These are phyloP conservation scores for Lacanobia oleracea DNA, from an alignment of 2,888 invertebrate species.

Conservation along the genomic window DNA sequence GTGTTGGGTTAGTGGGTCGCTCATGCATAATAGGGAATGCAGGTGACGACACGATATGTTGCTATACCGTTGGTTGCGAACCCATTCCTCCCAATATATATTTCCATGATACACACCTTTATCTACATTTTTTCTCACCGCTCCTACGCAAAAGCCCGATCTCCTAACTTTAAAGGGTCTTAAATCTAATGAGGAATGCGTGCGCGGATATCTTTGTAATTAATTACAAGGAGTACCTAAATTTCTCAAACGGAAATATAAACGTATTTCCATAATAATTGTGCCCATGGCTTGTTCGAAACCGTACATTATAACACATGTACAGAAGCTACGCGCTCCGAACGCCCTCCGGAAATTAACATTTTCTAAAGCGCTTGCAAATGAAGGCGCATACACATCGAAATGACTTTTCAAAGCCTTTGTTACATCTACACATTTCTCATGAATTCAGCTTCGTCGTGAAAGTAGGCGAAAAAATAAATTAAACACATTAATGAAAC, in stretches of 20 bases:
- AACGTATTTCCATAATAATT: constrained; percentile 60
- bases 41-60: constrained; percentile 27
- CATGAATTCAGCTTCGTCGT: constrained; percentile 66
- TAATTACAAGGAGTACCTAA: constrained; percentile 42
- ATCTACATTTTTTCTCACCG: constrained; percentile 9
- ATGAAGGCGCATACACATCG: constrained; percentile 79
- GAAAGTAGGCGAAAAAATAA: constrained; percentile 67
- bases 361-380: constrained; percentile 83
- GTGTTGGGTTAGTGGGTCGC: constrained; percentile 50
- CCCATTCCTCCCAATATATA: constrained; percentile 11
- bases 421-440: constrained; percentile 73
- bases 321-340: constrained; percentile 57
- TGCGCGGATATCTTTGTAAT: constrained; percentile 40
- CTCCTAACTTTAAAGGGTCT: constrained; percentile 16
- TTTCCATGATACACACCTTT: constrained; percentile 5
- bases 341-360: constrained; percentile 81
- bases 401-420: constrained; percentile 79
- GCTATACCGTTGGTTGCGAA: not conserved
- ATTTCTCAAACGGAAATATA: constrained; percentile 51
- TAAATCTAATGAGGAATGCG: constrained; percentile 49
- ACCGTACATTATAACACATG: constrained; percentile 58
- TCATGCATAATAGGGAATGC: constrained; percentile 43
- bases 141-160: not conserved
- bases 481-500: constrained; percentile 78
- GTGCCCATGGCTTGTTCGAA: constrained; percentile 56